Evolutionary conservation across 2,888 invertebrate genomes (phyloP), one percentile per base, ranked within the genome.

Genomic region (Aspidiotus rigidus): DNA sequence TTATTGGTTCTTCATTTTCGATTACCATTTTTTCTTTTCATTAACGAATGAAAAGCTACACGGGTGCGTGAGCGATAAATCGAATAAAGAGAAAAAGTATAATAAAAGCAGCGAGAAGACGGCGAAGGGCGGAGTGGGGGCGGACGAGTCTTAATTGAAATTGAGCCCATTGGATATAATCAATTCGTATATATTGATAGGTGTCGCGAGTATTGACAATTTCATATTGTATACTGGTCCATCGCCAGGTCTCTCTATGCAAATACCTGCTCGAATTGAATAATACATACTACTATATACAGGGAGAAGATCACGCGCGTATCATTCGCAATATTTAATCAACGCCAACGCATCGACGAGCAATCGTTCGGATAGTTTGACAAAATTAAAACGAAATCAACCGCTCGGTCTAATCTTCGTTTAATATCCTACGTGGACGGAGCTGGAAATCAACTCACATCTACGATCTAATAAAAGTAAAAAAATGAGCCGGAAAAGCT

Each of bases 321-420:
- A 28, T 28, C 28, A 28, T 28, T 28, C 28, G 2, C 28, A 28
- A 28, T 28, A 28, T 28, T 28, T 28, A 28, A 28, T 28, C 28
- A 28, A 28, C 28, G 28, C 28, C 28, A 28, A 28, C 28, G 28
- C 28, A 28, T 28, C 28, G 28, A 28, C 28, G 28, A 28, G 28
- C 28, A 28, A 28, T 28, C 28, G 28, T 28, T 28, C 28, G 28
- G 28, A 28, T 28, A 28, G 28, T 28, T 28, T 28, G 28, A 28
- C 49, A n/a, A 49, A 49, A 49, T 49, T 49, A 49, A 49, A 49
- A 49, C 49, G 49, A 49, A 49, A 49, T 49, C 49, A 49, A 49
- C 49, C 10, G 49, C n/a, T 13, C 49, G 10, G 49, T 49, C 49
- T 49, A 49, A 49, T 49, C 49, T 49, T n/a, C 49, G n/a, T 49